These are phyloP conservation scores for Harpalus rubripes DNA, from an alignment of 2,888 invertebrate species.

Conservation along the genomic window DNA sequence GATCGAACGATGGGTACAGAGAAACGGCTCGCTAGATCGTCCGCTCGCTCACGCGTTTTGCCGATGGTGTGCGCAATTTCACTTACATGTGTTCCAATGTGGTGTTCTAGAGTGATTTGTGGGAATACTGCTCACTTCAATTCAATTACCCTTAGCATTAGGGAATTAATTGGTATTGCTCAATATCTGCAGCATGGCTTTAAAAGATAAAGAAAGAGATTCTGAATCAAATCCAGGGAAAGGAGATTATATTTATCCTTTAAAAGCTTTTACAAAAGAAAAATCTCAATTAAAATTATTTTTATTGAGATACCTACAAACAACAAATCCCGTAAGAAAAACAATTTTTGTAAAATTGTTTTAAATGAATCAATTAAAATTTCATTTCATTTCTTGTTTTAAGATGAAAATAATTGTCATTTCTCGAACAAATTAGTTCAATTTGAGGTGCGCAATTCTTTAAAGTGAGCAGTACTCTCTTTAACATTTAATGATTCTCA, in stretches of 20 bases:
- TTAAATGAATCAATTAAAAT: no score
- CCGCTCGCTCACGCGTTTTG: conserved; percentile 59
- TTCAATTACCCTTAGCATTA: background rate
- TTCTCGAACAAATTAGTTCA: background rate
- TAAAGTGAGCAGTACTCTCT: conserved; percentile 22
- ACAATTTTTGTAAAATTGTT: no score
- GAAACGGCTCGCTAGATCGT: conserved; percentile 49
- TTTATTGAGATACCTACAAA: no score
- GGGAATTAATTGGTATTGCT: background rate
- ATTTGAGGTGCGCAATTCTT: conserved; percentile 8
- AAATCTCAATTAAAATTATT: no score
- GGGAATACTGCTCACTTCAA: conserved; percentile 34
- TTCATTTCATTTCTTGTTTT: background rate
- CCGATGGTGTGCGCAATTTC: conserved; percentile 36
- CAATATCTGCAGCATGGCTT: background rate
- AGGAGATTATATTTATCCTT: no score
- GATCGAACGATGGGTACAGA: conserved; percentile 10
- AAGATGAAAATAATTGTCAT: conserved; percentile 13
- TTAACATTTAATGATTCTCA: conserved; percentile 14
- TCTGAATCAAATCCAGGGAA: no score
- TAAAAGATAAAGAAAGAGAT: background rate
- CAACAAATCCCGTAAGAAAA: no score
- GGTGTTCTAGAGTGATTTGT: conserved; percentile 27
- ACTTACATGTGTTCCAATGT: conserved; percentile 40
- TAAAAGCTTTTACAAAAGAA: no score